Percentiles rank a stretch among this genome's conserved stretches.
Conservation (phyloP, 2,113 vertebrate genomes). For the Myotis davidii region DNA sequence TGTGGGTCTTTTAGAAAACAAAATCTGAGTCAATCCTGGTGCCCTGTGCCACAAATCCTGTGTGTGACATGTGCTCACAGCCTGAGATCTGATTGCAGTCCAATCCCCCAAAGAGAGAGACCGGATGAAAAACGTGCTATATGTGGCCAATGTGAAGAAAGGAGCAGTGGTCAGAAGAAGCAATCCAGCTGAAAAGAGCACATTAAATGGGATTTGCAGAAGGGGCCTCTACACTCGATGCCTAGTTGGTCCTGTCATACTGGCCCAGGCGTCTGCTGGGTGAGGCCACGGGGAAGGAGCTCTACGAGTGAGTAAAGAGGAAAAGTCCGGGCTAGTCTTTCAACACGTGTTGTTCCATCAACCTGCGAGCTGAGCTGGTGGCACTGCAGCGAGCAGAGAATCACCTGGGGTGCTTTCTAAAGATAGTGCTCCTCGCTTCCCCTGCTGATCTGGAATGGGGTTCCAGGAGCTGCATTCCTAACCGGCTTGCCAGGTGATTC, state of each 20-base stretch:
- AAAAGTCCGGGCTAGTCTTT: neutral
- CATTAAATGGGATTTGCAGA: conserved; percentile 10
- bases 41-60: conserved; percentile 10
- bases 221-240: neutral
- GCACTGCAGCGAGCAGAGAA: neutral
- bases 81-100: conserved; percentile 57
- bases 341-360: neutral
- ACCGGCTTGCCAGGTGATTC: neutral
- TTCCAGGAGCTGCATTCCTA: neutral
- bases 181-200: neutral
- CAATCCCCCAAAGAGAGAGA: conserved; percentile 50
- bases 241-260: neutral
- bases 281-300: neutral
- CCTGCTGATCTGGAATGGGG: neutral
- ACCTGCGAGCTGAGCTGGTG: neutral
- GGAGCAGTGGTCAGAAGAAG: neutral
- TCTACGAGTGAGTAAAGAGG: neutral
- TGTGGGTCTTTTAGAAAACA: conserved; percentile 15
- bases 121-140: neutral
- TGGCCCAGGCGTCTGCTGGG: neutral
- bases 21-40: conserved; percentile 19
- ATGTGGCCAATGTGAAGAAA: neutral
- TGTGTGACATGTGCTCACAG: conserved; percentile 63
- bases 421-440: neutral
- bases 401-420: neutral